Percentiles rank a stretch among this genome's conserved stretches.
Conservation (phyloP, 2,797 vertebrate genomes). For the Acestrorhynchus altus region DNA sequence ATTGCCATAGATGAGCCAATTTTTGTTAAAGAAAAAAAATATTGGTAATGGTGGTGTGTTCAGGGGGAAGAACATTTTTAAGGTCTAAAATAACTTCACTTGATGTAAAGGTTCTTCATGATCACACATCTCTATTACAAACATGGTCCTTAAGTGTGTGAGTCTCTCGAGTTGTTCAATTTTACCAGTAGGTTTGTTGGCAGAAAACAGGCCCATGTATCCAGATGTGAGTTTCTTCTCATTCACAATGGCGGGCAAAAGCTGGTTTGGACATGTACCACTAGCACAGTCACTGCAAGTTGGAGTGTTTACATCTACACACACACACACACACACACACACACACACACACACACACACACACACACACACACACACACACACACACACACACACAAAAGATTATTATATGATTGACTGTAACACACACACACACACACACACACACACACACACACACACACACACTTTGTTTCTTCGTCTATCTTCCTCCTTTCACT, state of each 20-base stretch:
- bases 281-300: constrained; percentile 76
- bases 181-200: constrained; percentile 73
- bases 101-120: too few relatives aligned
- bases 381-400: constrained; percentile 30
- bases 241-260: constrained; percentile 69
- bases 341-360: background rate
- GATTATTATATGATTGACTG: too few relatives aligned
- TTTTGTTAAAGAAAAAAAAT: too few relatives aligned
- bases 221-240: constrained; percentile 79
- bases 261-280: constrained; percentile 68
- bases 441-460: constrained; percentile 15
- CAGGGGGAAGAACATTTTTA: too few relatives aligned
- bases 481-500: constrained; percentile 31
- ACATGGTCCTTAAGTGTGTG: background rate
- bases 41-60: too few relatives aligned
- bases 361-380: background rate
- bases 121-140: too few relatives aligned
- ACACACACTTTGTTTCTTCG: too few relatives aligned
- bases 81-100: too few relatives aligned
- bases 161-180: background rate
- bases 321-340: constrained; percentile 27
- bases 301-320: constrained; percentile 65
- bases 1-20: too few relatives aligned
- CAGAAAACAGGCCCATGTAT: constrained; percentile 71
- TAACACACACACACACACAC: constrained; percentile 4